Conservation (phyloP, 2,888 invertebrate species). For the Scrobipalpa costella region DNA sequence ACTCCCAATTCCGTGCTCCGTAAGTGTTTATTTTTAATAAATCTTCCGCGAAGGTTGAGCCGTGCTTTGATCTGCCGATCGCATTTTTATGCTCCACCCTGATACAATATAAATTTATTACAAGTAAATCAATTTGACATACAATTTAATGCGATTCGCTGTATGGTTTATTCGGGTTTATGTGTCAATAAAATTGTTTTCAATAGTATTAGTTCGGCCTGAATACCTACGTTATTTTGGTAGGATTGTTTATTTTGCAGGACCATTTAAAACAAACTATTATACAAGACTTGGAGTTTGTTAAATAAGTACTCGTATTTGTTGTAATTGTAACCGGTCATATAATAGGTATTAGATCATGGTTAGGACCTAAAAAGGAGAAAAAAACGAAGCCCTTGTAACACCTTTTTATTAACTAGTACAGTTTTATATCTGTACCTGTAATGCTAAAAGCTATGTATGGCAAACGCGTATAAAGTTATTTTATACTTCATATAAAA, state of each 20-base stretch:
- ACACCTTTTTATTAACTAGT: background rate
- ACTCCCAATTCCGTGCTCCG: conserved; percentile 52
- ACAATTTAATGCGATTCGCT: conserved; percentile 49
- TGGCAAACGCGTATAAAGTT: background rate
- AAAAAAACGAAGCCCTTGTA: background rate
- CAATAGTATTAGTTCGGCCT: conserved; percentile 54
- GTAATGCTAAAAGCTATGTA: background rate
- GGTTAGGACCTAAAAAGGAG: too few species aligned
- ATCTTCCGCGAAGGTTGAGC: conserved; percentile 65
- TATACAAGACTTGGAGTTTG: background rate
- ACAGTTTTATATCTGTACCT: background rate
- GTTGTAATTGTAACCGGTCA: background rate
- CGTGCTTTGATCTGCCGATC: conserved; percentile 57
- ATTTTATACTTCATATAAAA: background rate
- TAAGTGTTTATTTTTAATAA: conserved; percentile 70
- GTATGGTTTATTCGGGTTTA: conserved; percentile 53
- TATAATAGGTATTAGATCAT: too few species aligned
- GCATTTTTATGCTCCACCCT: conserved; percentile 46
- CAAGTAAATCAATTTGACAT: conserved; percentile 44
- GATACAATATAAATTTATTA: conserved; percentile 44
- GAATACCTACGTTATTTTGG: conserved; percentile 50
- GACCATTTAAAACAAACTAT: background rate
- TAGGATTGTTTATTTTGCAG: conserved; percentile 45
- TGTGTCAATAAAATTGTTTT: conserved; percentile 59
- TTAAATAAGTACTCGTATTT: background rate